Conservation (phyloP, 2,888 invertebrate genomes). For the Apotomis capreana region DNA sequence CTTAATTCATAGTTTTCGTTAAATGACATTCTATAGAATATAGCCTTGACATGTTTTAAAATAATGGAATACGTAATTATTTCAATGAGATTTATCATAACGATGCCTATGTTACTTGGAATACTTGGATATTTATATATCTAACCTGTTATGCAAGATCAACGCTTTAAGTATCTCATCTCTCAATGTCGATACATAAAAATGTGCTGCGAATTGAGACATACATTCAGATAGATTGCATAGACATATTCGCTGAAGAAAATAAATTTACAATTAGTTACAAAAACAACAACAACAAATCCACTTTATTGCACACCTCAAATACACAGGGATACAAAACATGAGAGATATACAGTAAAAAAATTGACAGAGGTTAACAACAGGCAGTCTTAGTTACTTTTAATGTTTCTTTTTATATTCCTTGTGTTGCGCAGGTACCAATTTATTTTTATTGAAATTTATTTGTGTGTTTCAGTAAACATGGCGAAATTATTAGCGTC, state of each 20-base stretch:
- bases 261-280: too few relatives aligned
- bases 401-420: conserved; percentile 11
- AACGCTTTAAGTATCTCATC: not conserved
- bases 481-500: conserved; percentile 82
- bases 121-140: conserved; percentile 10
- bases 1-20: conserved; percentile 6
- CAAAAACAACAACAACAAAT: too few relatives aligned
- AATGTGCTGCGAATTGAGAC: not conserved
- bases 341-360: too few relatives aligned
- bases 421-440: too few relatives aligned
- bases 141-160: conserved; percentile 31
- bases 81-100: conserved; percentile 46
- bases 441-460: too few relatives aligned
- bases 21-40: conserved; percentile 44
- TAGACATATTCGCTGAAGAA: not conserved
- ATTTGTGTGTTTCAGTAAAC: conserved; percentile 56
- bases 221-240: not conserved
- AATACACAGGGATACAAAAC: too few relatives aligned
- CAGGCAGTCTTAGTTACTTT: too few relatives aligned
- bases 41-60: conserved; percentile 64
- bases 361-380: too few relatives aligned
- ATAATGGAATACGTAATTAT: conserved; percentile 49
- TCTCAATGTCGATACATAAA: not conserved
- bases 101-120: conserved; percentile 4
- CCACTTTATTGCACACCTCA: too few relatives aligned